phyloP scores from a whole-genome alignment of 2,888 invertebrate species.

The Perithous albicinctus region DNA sequence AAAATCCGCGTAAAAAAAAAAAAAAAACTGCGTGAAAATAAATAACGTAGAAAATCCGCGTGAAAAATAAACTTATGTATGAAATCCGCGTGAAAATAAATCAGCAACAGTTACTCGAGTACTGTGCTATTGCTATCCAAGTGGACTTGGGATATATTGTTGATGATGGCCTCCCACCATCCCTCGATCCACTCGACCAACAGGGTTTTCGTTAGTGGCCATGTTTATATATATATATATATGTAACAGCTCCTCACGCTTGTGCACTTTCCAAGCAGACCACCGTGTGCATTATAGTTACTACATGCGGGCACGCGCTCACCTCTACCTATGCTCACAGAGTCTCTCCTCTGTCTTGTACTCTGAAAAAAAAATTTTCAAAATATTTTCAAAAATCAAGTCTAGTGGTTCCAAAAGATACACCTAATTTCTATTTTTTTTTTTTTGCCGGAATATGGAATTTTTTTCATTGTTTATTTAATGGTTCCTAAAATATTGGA shows the following conservation, averaged over 20 bases:
- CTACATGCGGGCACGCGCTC: slow-evolving; percentile 19
- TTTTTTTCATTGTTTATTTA: no score
- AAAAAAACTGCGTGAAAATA: no score
- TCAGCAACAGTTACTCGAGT: slow-evolving; percentile 43
- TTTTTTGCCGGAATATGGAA: no score
- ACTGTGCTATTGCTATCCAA: slow-evolving; percentile 72
- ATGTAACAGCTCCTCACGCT: not conserved
- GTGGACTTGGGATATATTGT: slow-evolving; percentile 76
- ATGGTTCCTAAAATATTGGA: no score
- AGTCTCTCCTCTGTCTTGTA: no score
- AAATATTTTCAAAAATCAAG: no score
- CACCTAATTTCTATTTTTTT: no score
- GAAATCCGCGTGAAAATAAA: slow-evolving; percentile 32
- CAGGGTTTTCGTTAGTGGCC: slow-evolving; percentile 40
- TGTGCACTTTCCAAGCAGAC: slow-evolving; percentile 23
- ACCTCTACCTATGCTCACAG: not conserved
- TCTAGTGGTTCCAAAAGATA: no score
- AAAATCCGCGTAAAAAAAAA: no score
- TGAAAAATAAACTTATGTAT: no score
- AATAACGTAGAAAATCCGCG: no score
- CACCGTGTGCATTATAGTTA: not conserved
- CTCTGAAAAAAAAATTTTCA: no score
- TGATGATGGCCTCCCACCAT: slow-evolving; percentile 70
- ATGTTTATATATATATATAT: slow-evolving; percentile 15
- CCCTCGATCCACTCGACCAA: slow-evolving; percentile 13